phyloP scores from a whole-genome alignment of 2,888 invertebrate species.

The Epinotia demarniana region DNA sequence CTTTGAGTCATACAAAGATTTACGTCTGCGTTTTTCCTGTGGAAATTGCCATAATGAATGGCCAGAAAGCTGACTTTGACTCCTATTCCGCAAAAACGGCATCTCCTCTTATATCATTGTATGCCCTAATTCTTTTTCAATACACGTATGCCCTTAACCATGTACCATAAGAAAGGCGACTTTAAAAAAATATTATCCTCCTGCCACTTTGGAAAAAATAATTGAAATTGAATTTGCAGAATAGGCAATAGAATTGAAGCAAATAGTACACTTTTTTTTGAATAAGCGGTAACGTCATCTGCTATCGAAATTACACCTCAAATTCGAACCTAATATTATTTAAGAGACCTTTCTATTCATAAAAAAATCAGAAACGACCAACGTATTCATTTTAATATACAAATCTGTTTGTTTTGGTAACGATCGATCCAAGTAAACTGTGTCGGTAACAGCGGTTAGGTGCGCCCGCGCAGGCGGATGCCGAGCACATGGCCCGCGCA shows the following conservation, averaged over 20 bases:
- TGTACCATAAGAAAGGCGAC: neutral
- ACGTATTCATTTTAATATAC: neutral
- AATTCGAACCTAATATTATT: neutral
- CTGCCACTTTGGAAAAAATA: neutral
- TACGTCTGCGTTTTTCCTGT: too few species aligned
- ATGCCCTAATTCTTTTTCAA: too few species aligned
- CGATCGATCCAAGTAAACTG: slow-evolving; percentile 45
- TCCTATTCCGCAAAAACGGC: too few species aligned
- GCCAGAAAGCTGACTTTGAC: too few species aligned
- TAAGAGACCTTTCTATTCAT: neutral
- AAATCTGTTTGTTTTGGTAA: slow-evolving; percentile 15
- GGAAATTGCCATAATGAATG: too few species aligned
- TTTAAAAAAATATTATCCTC: neutral
- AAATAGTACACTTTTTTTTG: neutral
- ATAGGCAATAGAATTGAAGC: neutral
- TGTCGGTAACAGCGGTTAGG: slow-evolving; percentile 61
- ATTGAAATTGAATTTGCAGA: neutral
- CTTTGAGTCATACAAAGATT: too few species aligned
- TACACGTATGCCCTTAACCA: too few species aligned
- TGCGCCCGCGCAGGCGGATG: slow-evolving; percentile 66
- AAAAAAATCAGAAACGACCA: neutral
- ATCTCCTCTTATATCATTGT: too few species aligned
- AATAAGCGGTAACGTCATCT: too few species aligned
- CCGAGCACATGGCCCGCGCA: slow-evolving; percentile 80
- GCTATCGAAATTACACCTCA: too few species aligned